phyloP scores from a whole-genome alignment of 2,797 vertebrate genomes.

The Neosalanx taihuensis region DNA sequence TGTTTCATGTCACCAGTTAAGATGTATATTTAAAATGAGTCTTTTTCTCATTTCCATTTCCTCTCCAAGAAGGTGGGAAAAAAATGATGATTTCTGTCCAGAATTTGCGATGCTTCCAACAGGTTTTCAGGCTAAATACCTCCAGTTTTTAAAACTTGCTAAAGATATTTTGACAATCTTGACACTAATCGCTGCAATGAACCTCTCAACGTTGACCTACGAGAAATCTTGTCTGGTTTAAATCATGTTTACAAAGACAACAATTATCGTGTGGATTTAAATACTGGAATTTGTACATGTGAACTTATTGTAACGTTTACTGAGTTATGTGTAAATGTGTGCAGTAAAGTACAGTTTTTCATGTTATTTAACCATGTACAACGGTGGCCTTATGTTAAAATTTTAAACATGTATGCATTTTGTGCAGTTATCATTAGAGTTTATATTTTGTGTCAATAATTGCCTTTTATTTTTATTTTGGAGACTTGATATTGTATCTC shows the following conservation, averaged over 20 bases:
- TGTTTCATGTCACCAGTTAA: background rate
- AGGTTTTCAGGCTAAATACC: background rate
- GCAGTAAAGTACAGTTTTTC: slow-evolving; percentile 15
- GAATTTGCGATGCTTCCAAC: background rate
- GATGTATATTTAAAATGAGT: background rate
- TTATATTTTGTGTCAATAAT: slow-evolving; percentile 1
- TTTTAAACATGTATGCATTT: slow-evolving; percentile 7
- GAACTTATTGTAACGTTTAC: slow-evolving; percentile 3
- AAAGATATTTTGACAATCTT: background rate
- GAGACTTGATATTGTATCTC: slow-evolving; percentile 15
- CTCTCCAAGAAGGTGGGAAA: background rate
- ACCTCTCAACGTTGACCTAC: background rate
- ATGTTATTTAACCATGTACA: slow-evolving; percentile 16
- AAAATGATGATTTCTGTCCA: background rate
- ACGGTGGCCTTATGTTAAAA: slow-evolving; percentile 19
- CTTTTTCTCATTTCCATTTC: background rate
- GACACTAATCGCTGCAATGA: slow-evolving; percentile 16
- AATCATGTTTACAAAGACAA: slow-evolving; percentile 1
- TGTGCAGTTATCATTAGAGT: slow-evolving; percentile 21
- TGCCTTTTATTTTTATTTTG: background rate
- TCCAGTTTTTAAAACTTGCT: background rate
- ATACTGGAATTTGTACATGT: slow-evolving; percentile 7
- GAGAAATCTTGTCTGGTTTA: background rate
- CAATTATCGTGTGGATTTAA: background rate
- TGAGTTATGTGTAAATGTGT: slow-evolving; percentile 23